Base-by-base conservation (phyloP, 2,797 vertebrate genomes). In the Intellagama lesueurii region DNA sequence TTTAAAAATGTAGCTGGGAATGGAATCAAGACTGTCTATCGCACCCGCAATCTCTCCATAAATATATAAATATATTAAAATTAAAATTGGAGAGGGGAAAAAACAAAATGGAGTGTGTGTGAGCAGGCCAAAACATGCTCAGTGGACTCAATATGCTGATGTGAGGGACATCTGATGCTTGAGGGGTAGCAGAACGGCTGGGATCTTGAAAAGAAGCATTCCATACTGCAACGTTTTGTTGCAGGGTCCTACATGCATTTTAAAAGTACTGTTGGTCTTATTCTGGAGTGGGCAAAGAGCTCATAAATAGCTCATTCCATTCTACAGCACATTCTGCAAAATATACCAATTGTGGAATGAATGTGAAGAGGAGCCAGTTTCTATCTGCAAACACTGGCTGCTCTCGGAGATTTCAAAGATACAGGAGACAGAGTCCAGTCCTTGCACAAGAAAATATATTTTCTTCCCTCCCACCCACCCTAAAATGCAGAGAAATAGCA, bases 391-490 rank as follows among this genome's bases (percentile, higher is more conserved):
- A 64, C 24, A 49, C 32, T 85, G 68, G 5, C 14, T 44, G 11
- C 1, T 4, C 47, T 69, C 73, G 17, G 3, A 69, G 35, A 30
- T 1, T 49, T 83, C 84, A 85, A 52, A n/a, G 28, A 73, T 60
- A 35, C 0, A 11, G 24, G 16, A 68, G 44, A 82, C 2, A 1
- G 1, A 44, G 16, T 47, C 26, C 44, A 81, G 40, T 6, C 44
- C 91, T 86, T 70, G 5, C 78, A 72, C 91, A 88, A 73, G 44
- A 30, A 87, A 73, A 32, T 66, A 68, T 19, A 32, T 0, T 1
- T 76, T 79, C 70, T 89, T 30, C 76, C 28, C 2, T 81, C 81
- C 68, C 88, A 26, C 60, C 47, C 1, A 5, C 32, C 30, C 69
- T 14, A 11, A 3, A n/a, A 69, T 6, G 49, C 32, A 85, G 49